Conservation (phyloP, 1,140 invertebrate genomes). For the Lepidurus arcticus region DNA sequence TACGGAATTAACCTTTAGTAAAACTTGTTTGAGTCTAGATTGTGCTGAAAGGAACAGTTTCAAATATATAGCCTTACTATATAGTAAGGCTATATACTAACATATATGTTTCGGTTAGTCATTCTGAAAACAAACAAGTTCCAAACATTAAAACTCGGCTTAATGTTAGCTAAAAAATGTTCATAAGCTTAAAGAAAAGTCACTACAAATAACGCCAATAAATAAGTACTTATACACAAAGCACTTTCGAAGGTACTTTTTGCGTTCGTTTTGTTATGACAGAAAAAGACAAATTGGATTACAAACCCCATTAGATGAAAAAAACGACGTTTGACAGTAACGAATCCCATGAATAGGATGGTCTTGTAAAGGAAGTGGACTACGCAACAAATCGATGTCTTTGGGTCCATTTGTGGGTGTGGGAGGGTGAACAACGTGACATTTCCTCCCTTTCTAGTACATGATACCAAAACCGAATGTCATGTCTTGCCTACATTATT, state of each 20-base stretch:
- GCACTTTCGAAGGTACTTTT: neutral
- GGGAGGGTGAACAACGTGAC: neutral
- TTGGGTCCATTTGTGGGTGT: neutral
- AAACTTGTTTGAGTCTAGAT: too few relatives aligned
- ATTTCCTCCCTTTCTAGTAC: too few relatives aligned
- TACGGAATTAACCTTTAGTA: too few relatives aligned
- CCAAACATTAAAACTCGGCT: neutral
- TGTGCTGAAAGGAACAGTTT: too few relatives aligned
- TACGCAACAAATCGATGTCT: neutral
- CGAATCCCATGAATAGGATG: too few relatives aligned
- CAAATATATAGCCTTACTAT: neutral
- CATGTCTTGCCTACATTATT: neutral
- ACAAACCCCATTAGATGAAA: too few relatives aligned
- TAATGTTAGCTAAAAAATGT: neutral
- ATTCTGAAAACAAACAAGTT: neutral
- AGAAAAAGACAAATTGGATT: too few relatives aligned
- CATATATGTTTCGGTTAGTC: neutral
- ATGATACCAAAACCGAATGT: neutral
- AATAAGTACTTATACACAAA: conserved; percentile 2
- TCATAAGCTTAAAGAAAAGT: neutral
- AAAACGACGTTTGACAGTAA: neutral
- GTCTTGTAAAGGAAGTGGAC: neutral
- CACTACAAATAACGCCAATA: neutral
- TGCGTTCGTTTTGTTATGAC: too few relatives aligned
- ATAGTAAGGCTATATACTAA: too few relatives aligned